Conservation (phyloP, 2,797 vertebrate species). For the Hypotaenidia philippensis region DNA sequence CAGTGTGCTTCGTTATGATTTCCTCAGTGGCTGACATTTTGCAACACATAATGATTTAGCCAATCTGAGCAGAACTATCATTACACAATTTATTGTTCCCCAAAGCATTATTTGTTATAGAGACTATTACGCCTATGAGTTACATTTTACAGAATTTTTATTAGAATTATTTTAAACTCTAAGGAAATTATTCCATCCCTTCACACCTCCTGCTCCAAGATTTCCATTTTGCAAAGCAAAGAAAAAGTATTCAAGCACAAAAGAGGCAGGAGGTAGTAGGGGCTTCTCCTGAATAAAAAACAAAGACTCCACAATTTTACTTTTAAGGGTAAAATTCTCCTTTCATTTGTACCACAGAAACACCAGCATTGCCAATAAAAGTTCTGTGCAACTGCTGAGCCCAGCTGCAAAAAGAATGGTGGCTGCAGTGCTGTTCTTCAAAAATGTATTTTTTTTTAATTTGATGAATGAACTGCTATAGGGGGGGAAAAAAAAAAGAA, state of each 20-base stretch:
- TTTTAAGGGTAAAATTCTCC: background rate
- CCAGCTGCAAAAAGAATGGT: background rate
- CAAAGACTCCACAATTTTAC: background rate
- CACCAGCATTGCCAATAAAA: background rate
- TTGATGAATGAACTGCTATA: constrained; percentile 28
- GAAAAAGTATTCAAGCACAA: background rate
- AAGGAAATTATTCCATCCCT: constrained; percentile 43
- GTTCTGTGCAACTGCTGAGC: background rate
- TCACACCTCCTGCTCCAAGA: constrained; percentile 4
- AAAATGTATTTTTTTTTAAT: background rate
- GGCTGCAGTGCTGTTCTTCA: background rate
- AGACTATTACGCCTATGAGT: constrained; percentile 23
- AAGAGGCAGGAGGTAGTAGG: background rate
- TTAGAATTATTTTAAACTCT: constrained; percentile 50
- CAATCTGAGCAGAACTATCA: constrained; percentile 54
- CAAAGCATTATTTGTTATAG: constrained; percentile 49
- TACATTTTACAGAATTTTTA: constrained; percentile 45
- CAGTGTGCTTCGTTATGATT: constrained; percentile 20
- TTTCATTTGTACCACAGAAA: background rate
- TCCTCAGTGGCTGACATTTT: constrained; percentile 57
- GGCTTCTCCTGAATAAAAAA: background rate
- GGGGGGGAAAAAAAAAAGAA: background rate
- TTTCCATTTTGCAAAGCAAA: constrained; percentile 41
- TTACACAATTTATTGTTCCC: constrained; percentile 58
- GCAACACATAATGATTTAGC: constrained; percentile 51